These are phyloP conservation scores for Subanguina moxae DNA, from an alignment of 1,140 invertebrate genomes.

Conservation along the genomic window DNA sequence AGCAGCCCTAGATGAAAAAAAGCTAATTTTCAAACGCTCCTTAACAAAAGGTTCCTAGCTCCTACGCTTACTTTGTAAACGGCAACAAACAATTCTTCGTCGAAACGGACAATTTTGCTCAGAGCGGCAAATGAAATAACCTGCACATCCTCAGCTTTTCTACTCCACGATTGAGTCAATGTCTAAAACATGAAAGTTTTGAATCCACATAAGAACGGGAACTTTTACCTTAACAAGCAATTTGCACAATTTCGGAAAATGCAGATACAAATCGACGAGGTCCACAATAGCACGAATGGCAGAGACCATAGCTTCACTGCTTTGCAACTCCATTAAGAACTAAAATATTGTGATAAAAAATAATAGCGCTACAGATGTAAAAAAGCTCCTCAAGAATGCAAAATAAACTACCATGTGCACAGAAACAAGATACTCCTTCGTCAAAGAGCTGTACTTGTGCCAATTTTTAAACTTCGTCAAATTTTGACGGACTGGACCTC, in stretches of 20 bases:
- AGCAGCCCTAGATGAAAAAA: background rate
- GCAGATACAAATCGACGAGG: slow-evolving; percentile 46
- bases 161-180: slow-evolving; percentile 44
- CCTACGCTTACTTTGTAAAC: slow-evolving; percentile 44
- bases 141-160: slow-evolving; percentile 39
- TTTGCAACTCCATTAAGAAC: slow-evolving; percentile 52
- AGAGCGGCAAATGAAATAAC: slow-evolving; percentile 38
- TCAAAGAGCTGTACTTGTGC: slow-evolving; percentile 42
- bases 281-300: slow-evolving; percentile 43
- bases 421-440: slow-evolving; percentile 45
- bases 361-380: no score
- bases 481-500: slow-evolving; percentile 6
- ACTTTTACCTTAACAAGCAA: slow-evolving; percentile 51
- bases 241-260: slow-evolving; percentile 44
- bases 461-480: slow-evolving; percentile 43
- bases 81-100: slow-evolving; percentile 37
- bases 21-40: no score
- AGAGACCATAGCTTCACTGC: slow-evolving; percentile 38
- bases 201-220: slow-evolving; percentile 4
- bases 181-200: slow-evolving; percentile 31
- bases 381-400: background rate
- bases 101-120: slow-evolving; percentile 27
- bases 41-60: no score
- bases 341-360: slow-evolving; percentile 31
- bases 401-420: slow-evolving; percentile 39